Base-by-base conservation (phyloP, 1,140 invertebrate species). In the Heliconius melpomene region DNA sequence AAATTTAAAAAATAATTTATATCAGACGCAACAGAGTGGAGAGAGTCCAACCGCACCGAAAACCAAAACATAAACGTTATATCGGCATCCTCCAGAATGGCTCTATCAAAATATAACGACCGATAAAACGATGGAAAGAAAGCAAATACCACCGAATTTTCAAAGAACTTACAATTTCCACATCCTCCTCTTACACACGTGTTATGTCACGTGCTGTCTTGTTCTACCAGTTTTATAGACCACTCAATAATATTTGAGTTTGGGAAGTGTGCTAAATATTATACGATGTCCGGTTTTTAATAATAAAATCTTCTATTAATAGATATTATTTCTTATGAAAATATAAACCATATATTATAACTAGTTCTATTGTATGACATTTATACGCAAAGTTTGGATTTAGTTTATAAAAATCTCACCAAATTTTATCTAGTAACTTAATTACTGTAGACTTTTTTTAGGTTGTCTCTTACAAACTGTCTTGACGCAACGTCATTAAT, bases 21-120 rank as follows among this genome's bases (percentile, higher is more conserved):
- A 66, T 60, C 9, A 66, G 11, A 66, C 60, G 26, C 60, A 29
- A 66, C 60, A 66, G 13, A 26, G 23, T 66, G 60, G 60, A 66
- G 60, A 29, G 26, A 13, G 26, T 66, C 26, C 13, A 66, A 29
- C 60, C 84, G 81, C 81, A 81, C 82, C 79, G 82, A 91, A 92
- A 93, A 91, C 90, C 92, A 91, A 93, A 93, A 92, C 85, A 92
- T 94, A 93, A 94, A 93, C 89, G 91, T 93, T 91, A 92, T 90
- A 92, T 89, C 88, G 89, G 81, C 40, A 90, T 91, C 89, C 83
- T 77, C 80, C 86, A 86, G 88, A 93, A 93, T 89, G 85, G 91
- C 90, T 90, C 91, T 91, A 93, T 94, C 91, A 94, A 94, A 93
- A 93, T 91, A 92, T 94, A 94, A 93, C 93, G 93, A 89, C 89